Evolutionary conservation across 37 sponge, comb jelly and placozoan species (phyloP).

Genomic region (Halisarca cf. caerulea): DNA sequence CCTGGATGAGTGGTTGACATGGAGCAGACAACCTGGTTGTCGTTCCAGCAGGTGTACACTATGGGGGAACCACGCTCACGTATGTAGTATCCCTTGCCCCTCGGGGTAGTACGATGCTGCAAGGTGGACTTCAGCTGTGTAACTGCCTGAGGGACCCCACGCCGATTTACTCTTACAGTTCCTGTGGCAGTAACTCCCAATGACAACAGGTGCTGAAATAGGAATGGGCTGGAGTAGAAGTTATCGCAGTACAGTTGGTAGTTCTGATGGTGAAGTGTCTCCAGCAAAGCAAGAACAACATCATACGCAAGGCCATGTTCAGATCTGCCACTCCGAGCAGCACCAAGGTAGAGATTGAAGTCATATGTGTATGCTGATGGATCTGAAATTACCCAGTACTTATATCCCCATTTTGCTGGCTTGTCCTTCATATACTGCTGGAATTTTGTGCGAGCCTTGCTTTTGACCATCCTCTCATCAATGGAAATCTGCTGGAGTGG

Average conservation of each 20-base stretch:
- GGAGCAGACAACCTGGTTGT: neutral
- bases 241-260: slow-evolving; percentile 7
- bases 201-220: neutral
- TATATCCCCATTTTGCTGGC: neutral
- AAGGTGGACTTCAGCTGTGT: neutral
- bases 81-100: neutral
- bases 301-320: neutral
- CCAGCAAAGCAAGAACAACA: neutral
- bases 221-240: neutral
- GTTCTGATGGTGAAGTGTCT: neutral
- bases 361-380: neutral
- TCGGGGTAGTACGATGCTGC: neutral
- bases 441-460: slow-evolving; percentile 13
- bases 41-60: neutral
- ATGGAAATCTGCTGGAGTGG: neutral
- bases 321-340: neutral
- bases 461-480: slow-evolving; percentile 46
- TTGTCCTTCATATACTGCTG: neutral
- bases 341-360: neutral
- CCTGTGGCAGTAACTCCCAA: neutral
- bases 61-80: no score
- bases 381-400: neutral
- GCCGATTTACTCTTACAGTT: neutral
- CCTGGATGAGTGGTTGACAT: neutral
- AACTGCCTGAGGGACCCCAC: neutral